Conservation (phyloP, 2,113 vertebrate species). For the Gallinago media region DNA sequence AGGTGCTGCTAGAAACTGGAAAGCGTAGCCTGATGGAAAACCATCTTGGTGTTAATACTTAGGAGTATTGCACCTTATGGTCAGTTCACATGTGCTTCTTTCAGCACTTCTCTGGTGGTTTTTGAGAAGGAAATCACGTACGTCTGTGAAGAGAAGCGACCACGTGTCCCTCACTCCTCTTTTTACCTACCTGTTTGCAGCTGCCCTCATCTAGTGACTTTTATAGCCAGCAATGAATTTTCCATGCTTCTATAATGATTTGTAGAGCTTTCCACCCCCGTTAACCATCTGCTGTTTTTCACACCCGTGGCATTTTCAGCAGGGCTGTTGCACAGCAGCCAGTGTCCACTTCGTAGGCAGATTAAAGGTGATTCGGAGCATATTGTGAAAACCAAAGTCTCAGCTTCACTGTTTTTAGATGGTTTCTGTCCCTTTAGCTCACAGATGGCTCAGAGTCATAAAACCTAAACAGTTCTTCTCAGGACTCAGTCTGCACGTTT, state of each 20-base stretch:
- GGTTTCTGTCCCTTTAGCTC: neutral
- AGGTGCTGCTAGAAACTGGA: neutral
- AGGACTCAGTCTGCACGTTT: constrained; percentile 52
- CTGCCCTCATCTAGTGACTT: constrained; percentile 30
- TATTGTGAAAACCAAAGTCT: neutral
- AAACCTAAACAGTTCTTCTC: constrained; percentile 6
- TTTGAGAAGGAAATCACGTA: neutral
- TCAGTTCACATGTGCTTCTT: neutral
- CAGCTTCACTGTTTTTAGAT: neutral
- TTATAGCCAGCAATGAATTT: constrained; percentile 34
- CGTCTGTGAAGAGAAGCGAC: neutral
- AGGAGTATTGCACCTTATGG: neutral
- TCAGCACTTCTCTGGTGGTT: neutral
- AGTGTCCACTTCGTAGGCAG: neutral
- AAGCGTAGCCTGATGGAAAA: neutral
- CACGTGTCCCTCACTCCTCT: neutral
- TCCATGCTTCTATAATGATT: constrained; percentile 1
- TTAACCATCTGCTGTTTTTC: constrained; percentile 60
- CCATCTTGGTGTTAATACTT: neutral
- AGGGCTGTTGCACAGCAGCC: neutral
- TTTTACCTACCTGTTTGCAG: constrained; percentile 22
- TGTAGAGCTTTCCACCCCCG: constrained; percentile 34
- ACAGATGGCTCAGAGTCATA: constrained; percentile 36
- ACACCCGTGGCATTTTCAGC: neutral
- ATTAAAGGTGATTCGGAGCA: neutral